A percentile compares a stretch with the other conserved stretches of the same genome.
These are phyloP conservation scores for Microctonus brassicae DNA, from an alignment of 2,888 invertebrate genomes.

Conservation along the genomic window DNA sequence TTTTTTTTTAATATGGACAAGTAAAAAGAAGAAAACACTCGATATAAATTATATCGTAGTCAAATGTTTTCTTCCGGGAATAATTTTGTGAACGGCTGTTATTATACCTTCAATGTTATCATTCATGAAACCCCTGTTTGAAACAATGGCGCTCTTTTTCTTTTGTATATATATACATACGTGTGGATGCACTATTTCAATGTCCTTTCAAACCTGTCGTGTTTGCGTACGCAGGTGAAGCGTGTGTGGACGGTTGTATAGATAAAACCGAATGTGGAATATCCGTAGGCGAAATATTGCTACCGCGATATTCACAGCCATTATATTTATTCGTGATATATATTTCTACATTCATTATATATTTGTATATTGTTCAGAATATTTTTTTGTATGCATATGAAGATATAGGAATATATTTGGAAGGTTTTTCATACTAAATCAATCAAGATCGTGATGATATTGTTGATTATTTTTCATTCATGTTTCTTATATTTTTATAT, in stretches of 20 bases:
- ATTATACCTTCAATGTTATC: neutral
- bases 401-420: neutral
- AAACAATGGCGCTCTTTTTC: neutral
- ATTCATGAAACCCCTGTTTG: too few species aligned
- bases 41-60: neutral
- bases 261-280: neutral
- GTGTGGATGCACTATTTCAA: too few species aligned
- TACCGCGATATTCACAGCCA: neutral
- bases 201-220: conserved; percentile 1
- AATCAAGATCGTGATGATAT: too few species aligned
- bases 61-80: neutral
- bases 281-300: neutral
- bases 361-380: neutral
- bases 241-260: conserved; percentile 4
- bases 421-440: too few species aligned
- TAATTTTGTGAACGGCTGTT: neutral
- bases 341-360: neutral
- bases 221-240: neutral
- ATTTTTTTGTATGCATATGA: neutral
- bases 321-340: neutral
- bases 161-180: neutral
- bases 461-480: too few species aligned
- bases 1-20: neutral
- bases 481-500: too few species aligned
- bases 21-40: neutral